phyloP scores from a whole-genome alignment of 2,797 vertebrate genomes.

The Pampus argenteus region DNA sequence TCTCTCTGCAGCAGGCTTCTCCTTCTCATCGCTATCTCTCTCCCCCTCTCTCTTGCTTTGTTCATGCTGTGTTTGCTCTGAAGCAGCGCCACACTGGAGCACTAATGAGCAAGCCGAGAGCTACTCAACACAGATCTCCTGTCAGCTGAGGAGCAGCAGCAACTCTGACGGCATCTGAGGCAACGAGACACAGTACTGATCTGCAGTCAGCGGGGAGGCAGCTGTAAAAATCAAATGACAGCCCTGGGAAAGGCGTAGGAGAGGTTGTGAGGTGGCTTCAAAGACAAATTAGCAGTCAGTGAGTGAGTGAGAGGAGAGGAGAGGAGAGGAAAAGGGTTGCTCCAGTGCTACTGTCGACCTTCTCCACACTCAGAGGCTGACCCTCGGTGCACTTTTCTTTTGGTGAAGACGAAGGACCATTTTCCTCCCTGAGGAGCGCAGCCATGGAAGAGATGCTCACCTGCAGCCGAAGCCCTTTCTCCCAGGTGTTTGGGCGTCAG shows the following conservation, averaged over 20 bases:
- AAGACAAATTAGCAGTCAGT: constrained; percentile 51
- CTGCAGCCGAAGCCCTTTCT: constrained; percentile 83
- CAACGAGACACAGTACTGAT: constrained; percentile 60
- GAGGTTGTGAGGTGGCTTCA: constrained; percentile 65
- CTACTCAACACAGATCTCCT: constrained; percentile 64
- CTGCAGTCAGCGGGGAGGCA: constrained; percentile 58
- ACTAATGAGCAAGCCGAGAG: constrained; percentile 71
- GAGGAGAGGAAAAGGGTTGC: too few relatives aligned
- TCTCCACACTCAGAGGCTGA: constrained; percentile 51
- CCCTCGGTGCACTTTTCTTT: constrained; percentile 54
- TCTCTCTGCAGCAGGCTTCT: constrained; percentile 69
- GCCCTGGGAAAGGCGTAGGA: constrained; percentile 46
- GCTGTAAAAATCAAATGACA: constrained; percentile 39
- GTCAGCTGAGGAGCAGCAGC: constrained; percentile 65
- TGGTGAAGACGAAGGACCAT: constrained; percentile 45
- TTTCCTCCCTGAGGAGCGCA: constrained; percentile 35
- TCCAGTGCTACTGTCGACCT: constrained; percentile 22
- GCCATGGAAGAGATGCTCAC: constrained; percentile 83
- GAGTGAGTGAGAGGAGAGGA: constrained; percentile 35
- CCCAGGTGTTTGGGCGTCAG: constrained; percentile 88
- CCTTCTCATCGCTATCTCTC: constrained; percentile 45
- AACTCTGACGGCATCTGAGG: constrained; percentile 57
- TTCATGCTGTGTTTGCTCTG: constrained; percentile 66
- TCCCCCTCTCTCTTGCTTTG: constrained; percentile 54
- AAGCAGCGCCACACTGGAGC: constrained; percentile 69